These are phyloP conservation scores for Nomada flava DNA, from an alignment of 2,888 invertebrate genomes.

Conservation along the genomic window DNA sequence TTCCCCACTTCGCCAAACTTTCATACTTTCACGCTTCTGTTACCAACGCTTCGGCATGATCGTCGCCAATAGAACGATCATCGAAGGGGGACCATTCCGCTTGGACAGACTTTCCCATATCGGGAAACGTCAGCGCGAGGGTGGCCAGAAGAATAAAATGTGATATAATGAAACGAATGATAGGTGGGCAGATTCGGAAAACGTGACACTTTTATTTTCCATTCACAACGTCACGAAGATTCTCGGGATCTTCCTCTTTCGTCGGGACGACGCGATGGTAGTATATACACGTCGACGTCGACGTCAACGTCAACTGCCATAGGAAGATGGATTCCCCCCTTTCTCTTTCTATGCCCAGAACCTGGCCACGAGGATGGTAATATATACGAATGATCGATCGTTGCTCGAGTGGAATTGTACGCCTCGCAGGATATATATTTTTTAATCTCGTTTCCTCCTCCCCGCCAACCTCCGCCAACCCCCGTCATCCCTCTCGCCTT, in stretches of 20 bases:
- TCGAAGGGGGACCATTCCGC: no score
- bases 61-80: no score
- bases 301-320: slow-evolving; percentile 60
- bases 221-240: slow-evolving; percentile 29
- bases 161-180: not conserved
- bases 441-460: slow-evolving; percentile 62
- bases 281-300: slow-evolving; percentile 38
- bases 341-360: slow-evolving; percentile 45
- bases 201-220: slow-evolving; percentile 55
- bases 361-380: slow-evolving; percentile 50
- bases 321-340: slow-evolving; percentile 61
- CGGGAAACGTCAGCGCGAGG: no score
- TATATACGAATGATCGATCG: slow-evolving; percentile 69
- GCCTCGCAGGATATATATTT: slow-evolving; percentile 60
- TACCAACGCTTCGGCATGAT: no score
- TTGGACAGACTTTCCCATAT: no score
- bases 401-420: slow-evolving; percentile 54
- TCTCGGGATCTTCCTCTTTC: slow-evolving; percentile 28
- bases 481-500: not conserved
- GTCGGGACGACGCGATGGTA: slow-evolving; percentile 19
- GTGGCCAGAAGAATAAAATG: not conserved
- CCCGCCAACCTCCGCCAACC: no score
- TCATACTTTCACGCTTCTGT: no score
- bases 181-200: not conserved
- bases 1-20: no score